These are phyloP conservation scores for Nerophis ophidion DNA, from an alignment of 2,113 vertebrate genomes.

Conservation along the genomic window DNA sequence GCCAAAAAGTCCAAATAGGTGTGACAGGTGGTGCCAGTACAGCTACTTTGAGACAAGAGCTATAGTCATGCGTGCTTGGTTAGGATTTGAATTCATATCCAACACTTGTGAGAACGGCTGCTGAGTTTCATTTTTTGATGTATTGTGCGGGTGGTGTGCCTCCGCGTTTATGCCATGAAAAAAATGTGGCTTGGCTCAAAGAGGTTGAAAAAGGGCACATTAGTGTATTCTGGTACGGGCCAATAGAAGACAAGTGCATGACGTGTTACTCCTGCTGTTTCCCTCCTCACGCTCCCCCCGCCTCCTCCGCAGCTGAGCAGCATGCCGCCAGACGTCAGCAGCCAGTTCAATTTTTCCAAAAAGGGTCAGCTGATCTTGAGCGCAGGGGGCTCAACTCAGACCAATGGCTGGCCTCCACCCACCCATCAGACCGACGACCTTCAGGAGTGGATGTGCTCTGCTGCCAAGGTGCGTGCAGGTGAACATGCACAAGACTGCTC, in stretches of 20 bases:
- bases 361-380: slow-evolving; percentile 86
- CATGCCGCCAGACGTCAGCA: slow-evolving; percentile 74
- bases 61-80: too few species aligned
- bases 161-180: too few species aligned
- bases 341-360: slow-evolving; percentile 86
- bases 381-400: slow-evolving; percentile 43
- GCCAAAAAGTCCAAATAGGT: too few species aligned
- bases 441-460: slow-evolving; percentile 73
- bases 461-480: slow-evolving; percentile 73
- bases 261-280: not conserved
- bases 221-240: not conserved
- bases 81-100: too few species aligned
- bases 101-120: too few species aligned
- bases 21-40: too few species aligned
- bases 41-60: too few species aligned
- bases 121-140: too few species aligned
- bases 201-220: too few species aligned
- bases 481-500: too few species aligned
- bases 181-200: too few species aligned
- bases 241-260: not conserved
- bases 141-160: too few species aligned
- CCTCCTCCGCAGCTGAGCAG: slow-evolving; percentile 73
- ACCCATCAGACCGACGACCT: slow-evolving; percentile 67
- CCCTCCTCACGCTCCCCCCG: not conserved
- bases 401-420: slow-evolving; percentile 27